These are phyloP conservation scores for Sprattus sprattus DNA, from an alignment of 2,113 vertebrate species.

Conservation along the genomic window DNA sequence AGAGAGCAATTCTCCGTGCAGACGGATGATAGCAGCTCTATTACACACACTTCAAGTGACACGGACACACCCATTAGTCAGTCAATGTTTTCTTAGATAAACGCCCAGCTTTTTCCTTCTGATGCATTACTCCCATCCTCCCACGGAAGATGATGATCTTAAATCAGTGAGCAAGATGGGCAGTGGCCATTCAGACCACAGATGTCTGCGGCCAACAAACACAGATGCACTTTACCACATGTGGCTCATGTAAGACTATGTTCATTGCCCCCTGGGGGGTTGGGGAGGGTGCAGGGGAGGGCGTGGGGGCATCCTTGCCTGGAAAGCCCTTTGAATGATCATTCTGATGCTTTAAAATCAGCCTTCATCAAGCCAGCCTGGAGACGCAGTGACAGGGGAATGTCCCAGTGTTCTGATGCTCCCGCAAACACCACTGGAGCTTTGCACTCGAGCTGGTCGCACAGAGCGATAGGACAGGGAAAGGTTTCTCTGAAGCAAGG, in stretches of 20 bases:
- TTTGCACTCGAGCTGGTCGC: too few species aligned
- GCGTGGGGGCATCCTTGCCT: too few species aligned
- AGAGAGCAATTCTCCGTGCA: not conserved
- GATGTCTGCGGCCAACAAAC: not conserved
- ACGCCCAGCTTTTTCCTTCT: not conserved
- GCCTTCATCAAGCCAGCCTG: not conserved
- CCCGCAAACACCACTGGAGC: not conserved
- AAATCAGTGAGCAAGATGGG: too few species aligned
- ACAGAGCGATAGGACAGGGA: too few species aligned
- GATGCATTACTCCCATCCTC: not conserved
- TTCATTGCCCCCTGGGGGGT: too few species aligned
- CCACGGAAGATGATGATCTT: not conserved
- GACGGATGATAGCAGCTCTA: not conserved
- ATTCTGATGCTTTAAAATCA: not conserved
- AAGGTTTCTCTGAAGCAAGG: too few species aligned
- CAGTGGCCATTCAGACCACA: not conserved
- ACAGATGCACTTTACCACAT: not conserved
- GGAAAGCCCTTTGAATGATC: not conserved
- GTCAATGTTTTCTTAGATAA: not conserved
- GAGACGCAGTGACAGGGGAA: not conserved
- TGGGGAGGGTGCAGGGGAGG: too few species aligned
- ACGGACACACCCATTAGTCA: not conserved
- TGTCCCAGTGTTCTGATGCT: not conserved
- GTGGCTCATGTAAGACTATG: too few species aligned
- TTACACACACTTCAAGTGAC: not conserved